A percentile compares a stretch with the other conserved stretches of the same genome.
phyloP scores from a whole-genome alignment of 1,140 invertebrate genomes.

The Neuroterus valhalla region DNA sequence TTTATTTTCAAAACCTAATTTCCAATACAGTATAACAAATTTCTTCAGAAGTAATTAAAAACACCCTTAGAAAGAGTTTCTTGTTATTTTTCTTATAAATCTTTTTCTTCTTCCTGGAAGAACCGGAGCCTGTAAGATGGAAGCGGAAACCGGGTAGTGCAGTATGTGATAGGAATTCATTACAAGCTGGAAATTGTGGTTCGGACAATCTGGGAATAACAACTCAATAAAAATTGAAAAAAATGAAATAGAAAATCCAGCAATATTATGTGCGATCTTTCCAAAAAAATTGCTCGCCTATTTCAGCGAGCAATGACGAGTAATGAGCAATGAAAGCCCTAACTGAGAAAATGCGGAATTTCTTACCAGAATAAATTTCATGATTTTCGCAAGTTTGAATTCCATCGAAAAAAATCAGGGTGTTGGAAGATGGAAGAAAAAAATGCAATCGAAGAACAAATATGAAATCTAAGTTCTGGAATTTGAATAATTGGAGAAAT shows the following conservation, averaged over 20 bases:
- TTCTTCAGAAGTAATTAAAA: not conserved
- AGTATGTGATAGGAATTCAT: conserved; percentile 20
- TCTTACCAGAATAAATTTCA: not conserved
- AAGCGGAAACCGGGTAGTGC: conserved; percentile 13
- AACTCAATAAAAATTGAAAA: not conserved
- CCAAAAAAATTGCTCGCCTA: not conserved
- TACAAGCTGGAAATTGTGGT: not conserved
- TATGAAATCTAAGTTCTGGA: too few species aligned
- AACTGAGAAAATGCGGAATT: not conserved
- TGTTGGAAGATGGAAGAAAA: not conserved
- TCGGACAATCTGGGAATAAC: not conserved
- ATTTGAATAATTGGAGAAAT: too few species aligned
- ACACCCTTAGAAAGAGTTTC: not conserved
- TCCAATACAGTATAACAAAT: not conserved
- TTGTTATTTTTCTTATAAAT: conserved; percentile 10
- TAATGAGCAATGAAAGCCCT: not conserved
- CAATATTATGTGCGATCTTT: not conserved
- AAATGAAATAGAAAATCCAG: not conserved
- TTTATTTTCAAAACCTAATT: not conserved
- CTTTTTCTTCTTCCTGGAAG: not conserved
- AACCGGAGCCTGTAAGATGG: not conserved
- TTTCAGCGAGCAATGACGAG: conserved; percentile 1
- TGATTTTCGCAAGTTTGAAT: not conserved
- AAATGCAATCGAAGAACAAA: not conserved
- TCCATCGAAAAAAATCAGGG: not conserved